phyloP scores from a whole-genome alignment of 2,797 vertebrate species.

The Pangasius djambal region DNA sequence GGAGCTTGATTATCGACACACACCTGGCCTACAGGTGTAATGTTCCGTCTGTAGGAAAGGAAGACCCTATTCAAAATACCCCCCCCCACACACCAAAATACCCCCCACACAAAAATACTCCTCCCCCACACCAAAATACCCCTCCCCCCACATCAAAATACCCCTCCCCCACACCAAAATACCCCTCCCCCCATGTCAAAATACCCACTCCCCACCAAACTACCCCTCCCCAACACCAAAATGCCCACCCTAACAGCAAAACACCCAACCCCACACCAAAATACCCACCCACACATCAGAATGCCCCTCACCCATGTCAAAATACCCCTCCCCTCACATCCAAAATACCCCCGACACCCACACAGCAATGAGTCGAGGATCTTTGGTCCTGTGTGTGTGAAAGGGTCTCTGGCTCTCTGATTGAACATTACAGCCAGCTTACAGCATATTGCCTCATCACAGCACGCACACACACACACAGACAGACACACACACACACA shows the following conservation, averaged over 20 bases:
- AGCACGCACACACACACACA: slow-evolving; percentile 27
- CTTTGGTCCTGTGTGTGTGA: slow-evolving; percentile 23
- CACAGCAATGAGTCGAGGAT: background rate
- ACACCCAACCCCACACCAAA: background rate
- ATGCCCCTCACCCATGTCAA: background rate
- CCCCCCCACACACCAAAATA: background rate
- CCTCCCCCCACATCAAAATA: background rate
- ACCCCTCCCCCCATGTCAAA: background rate
- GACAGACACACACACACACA: slow-evolving; percentile 27
- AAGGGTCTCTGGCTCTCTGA: slow-evolving; percentile 33
- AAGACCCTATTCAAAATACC: background rate
- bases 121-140: background rate
- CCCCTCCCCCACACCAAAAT: background rate
- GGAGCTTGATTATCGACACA: background rate
- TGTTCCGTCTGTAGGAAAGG: background rate
- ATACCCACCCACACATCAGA: background rate
- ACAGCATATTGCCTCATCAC: slow-evolving; percentile 60
- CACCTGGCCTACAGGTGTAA: background rate
- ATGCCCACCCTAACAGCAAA: background rate
- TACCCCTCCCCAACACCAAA: background rate
- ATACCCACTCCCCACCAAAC: too few relatives aligned
- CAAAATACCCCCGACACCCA: background rate
- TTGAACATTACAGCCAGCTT: slow-evolving; percentile 54
- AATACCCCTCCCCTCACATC: background rate
- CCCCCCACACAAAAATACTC: background rate